Evolutionary conservation across 1,140 invertebrate genomes (phyloP), one percentile per base, ranked within the genome.

Genomic region (Drosophila sturtevanti): DNA sequence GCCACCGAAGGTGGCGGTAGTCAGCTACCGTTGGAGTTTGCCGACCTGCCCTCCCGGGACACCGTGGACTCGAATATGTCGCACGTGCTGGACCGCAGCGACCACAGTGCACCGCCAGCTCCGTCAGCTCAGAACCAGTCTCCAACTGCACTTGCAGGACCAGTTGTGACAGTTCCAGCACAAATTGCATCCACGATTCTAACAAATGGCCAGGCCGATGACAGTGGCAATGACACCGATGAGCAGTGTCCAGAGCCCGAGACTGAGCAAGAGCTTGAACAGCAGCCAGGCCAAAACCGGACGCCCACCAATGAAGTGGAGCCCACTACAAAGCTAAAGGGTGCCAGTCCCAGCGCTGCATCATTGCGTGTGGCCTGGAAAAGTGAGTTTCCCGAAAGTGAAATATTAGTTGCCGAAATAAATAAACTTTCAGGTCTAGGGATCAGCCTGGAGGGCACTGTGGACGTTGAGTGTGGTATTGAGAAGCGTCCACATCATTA

Each of bases 381-480:
- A 81, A 93, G 93, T 81, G 94, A 96, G 87, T 93, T 97, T 84
- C 93, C 95, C 48, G 94, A 96, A 74, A 94, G 95, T 77, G 94
- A 96, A 81, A 95, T 96, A 85, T 92, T 96, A 79, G 95, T 97
- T 78, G 96, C 96, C 69, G 96, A 97, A 93, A 93, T 98, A 68
- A 94, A 94, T 77, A 98, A 98, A 93, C 94, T 97, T 73, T 95
- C 95, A 79, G 97, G 97, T 58, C 93, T 98, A 63, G 97, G 98
- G 4, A 98, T 98, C 71, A 97, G 96, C 91, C 93, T 98, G 66
- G 97, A 98, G 92, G 98, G 97, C 35, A 98, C 97, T 7, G 97
- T 97, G 16, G 97, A 97, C 91, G 95, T 97, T 12, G 96, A 97
- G 92, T 95, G 95, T 71, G 97, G 96, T 34, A 93, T 95, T 63